These are phyloP conservation scores for Neosilurus mollespiculum DNA, from an alignment of 2,797 vertebrate genomes.

Conservation along the genomic window DNA sequence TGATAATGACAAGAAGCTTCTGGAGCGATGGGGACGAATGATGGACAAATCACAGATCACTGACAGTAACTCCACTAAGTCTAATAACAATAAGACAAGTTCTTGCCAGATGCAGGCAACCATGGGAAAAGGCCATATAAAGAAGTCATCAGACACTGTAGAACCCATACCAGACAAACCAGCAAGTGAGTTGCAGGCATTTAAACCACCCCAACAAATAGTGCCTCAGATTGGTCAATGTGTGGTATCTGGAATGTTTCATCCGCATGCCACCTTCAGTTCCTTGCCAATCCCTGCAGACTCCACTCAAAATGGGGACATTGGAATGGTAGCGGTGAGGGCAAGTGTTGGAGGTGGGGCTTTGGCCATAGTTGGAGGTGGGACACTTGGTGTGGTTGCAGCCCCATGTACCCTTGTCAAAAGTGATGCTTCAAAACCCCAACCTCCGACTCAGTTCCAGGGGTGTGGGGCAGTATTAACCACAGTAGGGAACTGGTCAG, in stretches of 20 bases:
- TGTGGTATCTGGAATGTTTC: constrained; percentile 62
- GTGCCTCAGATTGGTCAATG: constrained; percentile 46
- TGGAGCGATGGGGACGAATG: constrained; percentile 92
- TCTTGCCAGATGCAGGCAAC: constrained; percentile 51
- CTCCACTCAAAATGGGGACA: constrained; percentile 65
- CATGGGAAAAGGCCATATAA: constrained; percentile 51
- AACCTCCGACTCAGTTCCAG: constrained; percentile 54
- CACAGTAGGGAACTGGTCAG: constrained; percentile 69
- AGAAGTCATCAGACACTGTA: constrained; percentile 58
- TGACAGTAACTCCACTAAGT: constrained; percentile 56
- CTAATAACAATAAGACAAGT: constrained; percentile 60
- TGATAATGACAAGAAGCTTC: constrained; percentile 87
- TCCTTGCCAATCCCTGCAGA: constrained; percentile 63
- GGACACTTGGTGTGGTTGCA: constrained; percentile 61
- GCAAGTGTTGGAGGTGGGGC: constrained; percentile 35
- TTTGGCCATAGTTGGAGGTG: constrained; percentile 35
- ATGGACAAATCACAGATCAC: constrained; percentile 69
- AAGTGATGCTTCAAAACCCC: constrained; percentile 66
- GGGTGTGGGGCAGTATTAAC: constrained; percentile 61
- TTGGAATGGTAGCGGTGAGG: constrained; percentile 59
- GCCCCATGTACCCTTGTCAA: constrained; percentile 64
- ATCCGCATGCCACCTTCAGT: constrained; percentile 59
- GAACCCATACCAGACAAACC: constrained; percentile 63
- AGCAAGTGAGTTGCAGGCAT: constrained; percentile 38
- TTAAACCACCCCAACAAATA: constrained; percentile 49